These are phyloP conservation scores for Stichodactyla helianthus DNA, from an alignment of 64 coral and sea anemone genomes.

Conservation along the genomic window DNA sequence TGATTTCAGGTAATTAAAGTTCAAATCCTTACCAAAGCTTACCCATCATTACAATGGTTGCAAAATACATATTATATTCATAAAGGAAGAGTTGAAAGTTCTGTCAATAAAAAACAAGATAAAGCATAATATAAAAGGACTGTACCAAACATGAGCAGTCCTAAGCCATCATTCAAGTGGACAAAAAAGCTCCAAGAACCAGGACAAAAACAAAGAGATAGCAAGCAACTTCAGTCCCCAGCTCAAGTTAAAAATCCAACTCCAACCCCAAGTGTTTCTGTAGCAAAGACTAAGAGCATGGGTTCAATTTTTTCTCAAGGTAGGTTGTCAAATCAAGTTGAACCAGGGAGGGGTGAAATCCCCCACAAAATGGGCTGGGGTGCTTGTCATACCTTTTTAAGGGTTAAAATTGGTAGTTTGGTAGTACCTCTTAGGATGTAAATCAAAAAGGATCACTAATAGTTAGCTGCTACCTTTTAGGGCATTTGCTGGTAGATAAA, in stretches of 20 bases:
- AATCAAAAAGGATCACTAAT: too few relatives aligned
- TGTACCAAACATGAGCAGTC: not conserved
- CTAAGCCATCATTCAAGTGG: not conserved
- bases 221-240: not conserved
- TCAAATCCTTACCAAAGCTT: not conserved
- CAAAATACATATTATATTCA: not conserved
- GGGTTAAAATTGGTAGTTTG: too few relatives aligned
- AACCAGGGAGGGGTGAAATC: not conserved
- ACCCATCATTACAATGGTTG: not conserved
- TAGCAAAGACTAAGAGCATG: not conserved
- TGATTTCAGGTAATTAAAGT: not conserved
- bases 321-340: not conserved
- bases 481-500: too few relatives aligned
- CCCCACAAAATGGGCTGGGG: too few relatives aligned
- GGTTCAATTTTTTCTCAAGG: not conserved
- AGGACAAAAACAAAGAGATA: not conserved
- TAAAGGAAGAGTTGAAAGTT: not conserved
- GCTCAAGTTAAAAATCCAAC: not conserved
- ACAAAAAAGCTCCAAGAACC: not conserved
- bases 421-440: too few relatives aligned
- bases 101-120: not conserved
- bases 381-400: too few relatives aligned
- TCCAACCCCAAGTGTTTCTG: not conserved
- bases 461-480: too few relatives aligned
- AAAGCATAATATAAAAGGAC: too few relatives aligned